These are phyloP conservation scores for Stomatorhinus ivindoensis DNA, from an alignment of 2,113 vertebrate species.

Conservation along the genomic window DNA sequence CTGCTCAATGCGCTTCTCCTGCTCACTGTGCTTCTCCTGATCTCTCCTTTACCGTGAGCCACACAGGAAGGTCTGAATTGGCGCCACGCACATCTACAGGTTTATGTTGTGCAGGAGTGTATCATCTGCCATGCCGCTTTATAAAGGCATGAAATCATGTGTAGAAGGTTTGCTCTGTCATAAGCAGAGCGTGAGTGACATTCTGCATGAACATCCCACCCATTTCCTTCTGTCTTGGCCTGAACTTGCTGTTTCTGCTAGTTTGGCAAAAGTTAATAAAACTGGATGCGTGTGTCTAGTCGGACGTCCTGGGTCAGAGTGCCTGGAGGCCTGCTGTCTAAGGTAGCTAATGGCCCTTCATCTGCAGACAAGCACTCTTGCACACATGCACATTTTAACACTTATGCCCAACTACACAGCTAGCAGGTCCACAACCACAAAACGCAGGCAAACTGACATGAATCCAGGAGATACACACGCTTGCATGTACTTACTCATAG, in stretches of 20 bases:
- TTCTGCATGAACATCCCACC: neutral
- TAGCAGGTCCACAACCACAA: neutral
- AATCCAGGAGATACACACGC: neutral
- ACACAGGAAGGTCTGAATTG: neutral
- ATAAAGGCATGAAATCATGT: neutral
- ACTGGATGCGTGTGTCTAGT: neutral
- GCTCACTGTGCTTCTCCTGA: neutral
- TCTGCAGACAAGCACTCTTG: neutral
- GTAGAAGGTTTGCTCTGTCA: neutral
- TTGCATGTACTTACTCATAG: neutral
- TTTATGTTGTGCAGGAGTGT: neutral
- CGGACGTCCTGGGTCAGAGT: neutral
- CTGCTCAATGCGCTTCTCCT: neutral
- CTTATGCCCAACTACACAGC: neutral
- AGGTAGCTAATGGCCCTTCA: neutral
- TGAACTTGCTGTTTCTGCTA: neutral
- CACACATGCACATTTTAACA: neutral
- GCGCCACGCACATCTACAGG: neutral
- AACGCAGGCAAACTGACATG: neutral
- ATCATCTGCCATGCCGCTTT: neutral
- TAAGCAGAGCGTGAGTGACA: neutral
- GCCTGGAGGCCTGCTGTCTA: too few relatives aligned
- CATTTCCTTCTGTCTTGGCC: neutral
- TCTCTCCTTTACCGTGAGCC: neutral
- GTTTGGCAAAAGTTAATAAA: neutral